phyloP scores from a whole-genome alignment of 2,797 vertebrate genomes.

The Parauchenoglanis ngamensis region DNA sequence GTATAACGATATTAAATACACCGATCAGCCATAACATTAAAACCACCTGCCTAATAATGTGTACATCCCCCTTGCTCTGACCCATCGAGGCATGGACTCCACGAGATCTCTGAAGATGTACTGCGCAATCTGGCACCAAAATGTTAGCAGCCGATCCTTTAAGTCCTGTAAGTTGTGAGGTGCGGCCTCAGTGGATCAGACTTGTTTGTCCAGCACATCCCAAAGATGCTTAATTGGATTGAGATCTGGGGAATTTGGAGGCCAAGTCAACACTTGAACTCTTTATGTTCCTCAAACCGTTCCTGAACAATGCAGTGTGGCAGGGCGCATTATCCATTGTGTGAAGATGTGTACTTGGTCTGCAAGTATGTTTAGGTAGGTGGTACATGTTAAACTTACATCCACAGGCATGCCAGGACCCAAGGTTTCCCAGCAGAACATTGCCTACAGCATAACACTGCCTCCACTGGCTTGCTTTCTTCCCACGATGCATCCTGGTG shows the following conservation, averaged over 20 bases:
- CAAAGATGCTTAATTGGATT: background rate
- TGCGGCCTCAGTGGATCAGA: background rate
- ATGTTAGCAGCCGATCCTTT: background rate
- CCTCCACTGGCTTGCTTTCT: background rate
- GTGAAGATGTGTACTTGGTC: background rate
- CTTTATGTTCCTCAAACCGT: background rate
- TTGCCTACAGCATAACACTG: background rate
- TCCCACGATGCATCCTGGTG: background rate
- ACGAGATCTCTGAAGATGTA: background rate
- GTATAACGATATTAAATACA: background rate
- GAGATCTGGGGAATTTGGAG: background rate
- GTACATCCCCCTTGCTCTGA: background rate
- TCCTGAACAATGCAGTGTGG: background rate
- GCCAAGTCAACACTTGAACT: background rate
- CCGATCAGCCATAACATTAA: background rate
- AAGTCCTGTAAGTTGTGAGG: background rate
- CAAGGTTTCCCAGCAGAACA: background rate
- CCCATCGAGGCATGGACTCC: background rate
- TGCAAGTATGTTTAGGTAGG: background rate
- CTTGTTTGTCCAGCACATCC: slow-evolving; percentile 5
- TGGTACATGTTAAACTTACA: background rate
- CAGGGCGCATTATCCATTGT: too few relatives aligned
- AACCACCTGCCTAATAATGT: background rate
- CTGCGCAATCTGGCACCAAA: background rate
- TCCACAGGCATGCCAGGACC: background rate